Conservation (phyloP, 2,888 invertebrate genomes). For the Hedya salicella region DNA sequence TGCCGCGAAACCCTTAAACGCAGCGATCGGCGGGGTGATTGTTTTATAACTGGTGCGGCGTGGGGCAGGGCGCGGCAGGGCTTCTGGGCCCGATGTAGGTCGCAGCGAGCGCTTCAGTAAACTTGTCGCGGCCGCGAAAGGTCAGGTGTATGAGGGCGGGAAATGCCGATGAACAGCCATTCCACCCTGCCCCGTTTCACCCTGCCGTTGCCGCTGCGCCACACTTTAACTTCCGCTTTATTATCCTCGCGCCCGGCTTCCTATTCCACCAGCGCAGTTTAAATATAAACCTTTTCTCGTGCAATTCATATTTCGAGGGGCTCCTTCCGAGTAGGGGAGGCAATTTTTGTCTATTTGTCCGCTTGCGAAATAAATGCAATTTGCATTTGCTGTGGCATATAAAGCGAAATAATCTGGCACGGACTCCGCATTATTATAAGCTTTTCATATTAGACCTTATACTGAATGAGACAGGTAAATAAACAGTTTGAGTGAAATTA, state of each 20-base stretch:
- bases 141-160: constrained; percentile 83
- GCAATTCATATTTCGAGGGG: constrained; percentile 39
- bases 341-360: constrained; percentile 37
- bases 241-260: constrained; percentile 69
- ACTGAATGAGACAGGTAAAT: constrained; percentile 1
- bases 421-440: constrained; percentile 7
- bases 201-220: constrained; percentile 57
- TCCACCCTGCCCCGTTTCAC: constrained; percentile 55
- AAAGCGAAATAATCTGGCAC: constrained; percentile 21
- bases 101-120: constrained; percentile 79
- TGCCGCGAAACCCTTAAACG: constrained; percentile 26
- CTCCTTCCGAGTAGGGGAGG: constrained; percentile 35
- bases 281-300: constrained; percentile 42
- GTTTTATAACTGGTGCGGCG: constrained; percentile 36
- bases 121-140: constrained; percentile 80
- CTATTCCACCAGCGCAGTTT: constrained; percentile 58
- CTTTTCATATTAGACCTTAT: constrained; percentile 16
- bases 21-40: constrained; percentile 35
- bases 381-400: constrained; percentile 22
- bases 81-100: constrained; percentile 69
- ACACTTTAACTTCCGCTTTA: constrained; percentile 76
- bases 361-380: constrained; percentile 36
- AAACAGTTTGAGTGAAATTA: constrained; percentile 15
- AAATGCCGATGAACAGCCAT: constrained; percentile 75
- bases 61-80: constrained; percentile 56